Evolutionary conservation across 2,113 vertebrate species (phyloP).

Genomic region (human (Homo sapiens)): GRCh38 chr16:69117501-69118000

Average conservation of each 20-base stretch:
- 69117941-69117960: constrained; percentile 24
- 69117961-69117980: background rate
- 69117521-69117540: constrained; percentile 83
- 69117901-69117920: background rate
- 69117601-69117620: constrained; percentile 79
- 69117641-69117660: constrained; percentile 59
- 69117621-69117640: constrained; percentile 84
- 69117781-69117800: background rate
- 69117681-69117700: background rate
- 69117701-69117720: background rate
- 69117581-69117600: constrained; percentile 76
- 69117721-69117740: background rate
- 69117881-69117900: background rate
- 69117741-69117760: background rate
- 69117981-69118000: constrained; percentile 35
- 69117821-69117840: constrained; percentile 12
- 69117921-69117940: background rate
- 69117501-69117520: constrained; percentile 76
- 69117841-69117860: background rate
- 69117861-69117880: constrained; percentile 30
- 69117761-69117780: background rate
- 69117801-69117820: background rate
- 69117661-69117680: constrained; percentile 13
- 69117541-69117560: constrained; percentile 83
- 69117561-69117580: constrained; percentile 85